A percentile compares a stretch with the other conserved stretches of the same genome.
Evolutionary conservation across 2,888 invertebrate species (phyloP).

Genomic region (Brachypalpus laphriformis): DNA sequence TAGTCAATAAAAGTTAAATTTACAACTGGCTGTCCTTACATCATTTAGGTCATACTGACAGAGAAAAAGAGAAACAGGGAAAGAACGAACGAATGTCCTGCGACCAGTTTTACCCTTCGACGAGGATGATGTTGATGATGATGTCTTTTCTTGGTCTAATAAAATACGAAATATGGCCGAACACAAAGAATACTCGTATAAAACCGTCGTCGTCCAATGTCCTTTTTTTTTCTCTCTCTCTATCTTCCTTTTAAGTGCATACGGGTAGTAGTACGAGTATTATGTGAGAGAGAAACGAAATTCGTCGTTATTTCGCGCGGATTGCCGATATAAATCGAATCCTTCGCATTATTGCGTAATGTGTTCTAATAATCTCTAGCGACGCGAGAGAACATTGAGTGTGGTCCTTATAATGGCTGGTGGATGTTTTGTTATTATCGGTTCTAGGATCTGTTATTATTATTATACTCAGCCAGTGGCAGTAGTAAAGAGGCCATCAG

Average conservation of each 20-base stretch:
- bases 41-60: constrained; percentile 61
- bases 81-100: neutral
- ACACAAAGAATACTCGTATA: constrained; percentile 58
- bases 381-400: constrained; percentile 13
- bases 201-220: constrained; percentile 53
- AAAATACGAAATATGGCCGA: constrained; percentile 68
- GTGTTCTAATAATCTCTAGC: constrained; percentile 55
- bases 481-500: constrained; percentile 18
- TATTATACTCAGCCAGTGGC: constrained; percentile 15
- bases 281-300: constrained; percentile 12
- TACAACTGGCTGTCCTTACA: constrained; percentile 70
- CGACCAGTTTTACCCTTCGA: constrained; percentile 49
- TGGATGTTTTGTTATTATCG: constrained; percentile 49
- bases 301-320: constrained; percentile 61
- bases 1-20: constrained; percentile 74
- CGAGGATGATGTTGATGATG: constrained; percentile 51
- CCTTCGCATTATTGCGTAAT: constrained; percentile 54
- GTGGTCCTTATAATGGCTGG: constrained; percentile 28
- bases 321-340: constrained; percentile 69
- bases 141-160: constrained; percentile 65
- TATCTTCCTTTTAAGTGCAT: neutral
- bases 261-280: constrained; percentile 16
- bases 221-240: constrained; percentile 16
- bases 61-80: no score
- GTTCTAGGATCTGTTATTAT: constrained; percentile 28